phyloP scores from a whole-genome alignment of 2,797 vertebrate species.

The Ictinia mississippiensis region DNA sequence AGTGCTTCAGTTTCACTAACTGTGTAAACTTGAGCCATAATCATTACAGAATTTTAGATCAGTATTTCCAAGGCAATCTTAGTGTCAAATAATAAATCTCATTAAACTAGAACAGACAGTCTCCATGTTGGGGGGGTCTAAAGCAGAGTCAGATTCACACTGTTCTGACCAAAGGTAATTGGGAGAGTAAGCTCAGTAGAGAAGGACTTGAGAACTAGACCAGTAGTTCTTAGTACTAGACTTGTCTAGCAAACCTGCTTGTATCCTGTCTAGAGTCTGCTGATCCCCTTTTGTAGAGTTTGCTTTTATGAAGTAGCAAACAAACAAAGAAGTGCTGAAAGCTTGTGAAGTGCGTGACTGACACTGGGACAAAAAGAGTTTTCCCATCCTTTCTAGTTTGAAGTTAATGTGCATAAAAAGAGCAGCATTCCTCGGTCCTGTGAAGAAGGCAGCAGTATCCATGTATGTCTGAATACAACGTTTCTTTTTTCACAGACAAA shows the following conservation, averaged over 20 bases:
- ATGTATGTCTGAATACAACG: not conserved
- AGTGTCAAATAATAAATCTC: not conserved
- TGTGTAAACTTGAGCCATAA: not conserved
- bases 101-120: not conserved
- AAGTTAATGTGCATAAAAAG: not conserved
- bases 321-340: not conserved
- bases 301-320: not conserved
- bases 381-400: not conserved
- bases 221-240: not conserved
- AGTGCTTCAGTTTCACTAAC: not conserved
- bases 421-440: not conserved
- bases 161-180: not conserved
- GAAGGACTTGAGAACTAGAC: not conserved
- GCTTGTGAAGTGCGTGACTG: not conserved
- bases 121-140: accelerated
- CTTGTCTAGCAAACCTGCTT: not conserved
- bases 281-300: not conserved
- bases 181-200: not conserved
- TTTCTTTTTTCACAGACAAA: not conserved
- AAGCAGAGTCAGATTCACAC: not conserved
- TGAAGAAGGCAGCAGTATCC: not conserved
- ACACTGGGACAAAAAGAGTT: not conserved
- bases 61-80: not conserved
- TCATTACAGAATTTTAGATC: not conserved
- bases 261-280: not conserved